phyloP scores from a whole-genome alignment of 1,140 invertebrate species.

The Neuroterus valhalla region DNA sequence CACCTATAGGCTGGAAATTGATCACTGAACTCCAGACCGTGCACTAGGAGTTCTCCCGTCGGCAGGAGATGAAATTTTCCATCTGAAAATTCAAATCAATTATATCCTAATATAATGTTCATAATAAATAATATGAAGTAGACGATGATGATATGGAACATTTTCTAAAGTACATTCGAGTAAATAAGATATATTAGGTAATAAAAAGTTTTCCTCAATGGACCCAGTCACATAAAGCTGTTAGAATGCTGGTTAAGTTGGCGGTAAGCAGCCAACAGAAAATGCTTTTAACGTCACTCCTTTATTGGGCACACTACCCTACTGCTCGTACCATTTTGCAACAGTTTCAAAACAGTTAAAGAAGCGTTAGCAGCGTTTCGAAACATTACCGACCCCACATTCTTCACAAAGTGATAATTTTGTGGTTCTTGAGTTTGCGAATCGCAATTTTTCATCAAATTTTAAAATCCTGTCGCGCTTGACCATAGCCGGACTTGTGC shows the following conservation, averaged over 20 bases:
- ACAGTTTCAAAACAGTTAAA: not conserved
- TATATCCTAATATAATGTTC: too few relatives aligned
- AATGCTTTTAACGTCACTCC: not conserved
- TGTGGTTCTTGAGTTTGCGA: too few relatives aligned
- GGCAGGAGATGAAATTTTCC: constrained; percentile 87
- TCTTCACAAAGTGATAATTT: too few relatives aligned
- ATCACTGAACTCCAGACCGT: constrained; percentile 85
- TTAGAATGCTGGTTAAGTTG: not conserved
- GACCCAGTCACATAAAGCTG: not conserved
- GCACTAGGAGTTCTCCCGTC: constrained; percentile 86
- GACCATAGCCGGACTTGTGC: too few relatives aligned
- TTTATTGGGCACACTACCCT: not conserved
- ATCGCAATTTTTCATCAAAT: too few relatives aligned
- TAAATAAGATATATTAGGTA: too few relatives aligned
- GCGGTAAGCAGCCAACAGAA: not conserved
- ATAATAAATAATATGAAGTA: too few relatives aligned
- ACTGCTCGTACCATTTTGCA: not conserved
- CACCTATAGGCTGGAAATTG: constrained; percentile 85
- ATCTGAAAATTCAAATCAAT: constrained; percentile 75
- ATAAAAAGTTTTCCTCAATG: constrained; percentile 25
- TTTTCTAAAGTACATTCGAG: too few relatives aligned
- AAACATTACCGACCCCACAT: not conserved
- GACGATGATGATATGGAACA: too few relatives aligned
- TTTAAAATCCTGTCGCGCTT: too few relatives aligned
- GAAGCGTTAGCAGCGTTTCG: not conserved